These are phyloP conservation scores for Heterotilapia buettikoferi DNA, from an alignment of 2,113 vertebrate genomes.

Conservation along the genomic window DNA sequence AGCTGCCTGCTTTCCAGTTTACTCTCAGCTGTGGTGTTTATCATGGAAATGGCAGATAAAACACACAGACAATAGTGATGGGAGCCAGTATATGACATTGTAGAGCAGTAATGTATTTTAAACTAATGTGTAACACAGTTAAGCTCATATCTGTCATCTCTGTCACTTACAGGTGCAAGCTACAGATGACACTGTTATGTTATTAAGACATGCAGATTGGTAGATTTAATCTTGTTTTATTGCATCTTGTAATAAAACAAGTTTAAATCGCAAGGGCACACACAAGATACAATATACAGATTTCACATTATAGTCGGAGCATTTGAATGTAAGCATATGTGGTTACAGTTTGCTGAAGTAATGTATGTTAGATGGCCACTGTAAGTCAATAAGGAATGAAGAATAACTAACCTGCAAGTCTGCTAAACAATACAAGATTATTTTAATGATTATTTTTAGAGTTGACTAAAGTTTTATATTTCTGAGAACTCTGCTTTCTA, in stretches of 20 bases:
- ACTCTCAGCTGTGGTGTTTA: slow-evolving; percentile 21
- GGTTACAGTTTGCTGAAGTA: background rate
- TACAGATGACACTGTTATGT: background rate
- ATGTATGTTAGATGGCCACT: background rate
- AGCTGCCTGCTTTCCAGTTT: slow-evolving; percentile 22
- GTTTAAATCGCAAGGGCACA: background rate
- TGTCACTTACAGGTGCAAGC: background rate
- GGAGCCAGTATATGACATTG: background rate
- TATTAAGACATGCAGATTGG: background rate
- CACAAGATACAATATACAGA: background rate
- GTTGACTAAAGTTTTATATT: background rate
- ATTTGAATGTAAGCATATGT: background rate
- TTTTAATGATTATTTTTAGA: background rate
- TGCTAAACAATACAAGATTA: background rate
- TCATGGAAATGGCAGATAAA: slow-evolving; percentile 10
- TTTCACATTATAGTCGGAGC: background rate
- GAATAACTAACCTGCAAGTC: background rate
- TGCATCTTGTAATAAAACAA: background rate
- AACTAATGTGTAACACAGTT: background rate
- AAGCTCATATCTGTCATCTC: background rate
- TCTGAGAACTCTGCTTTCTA: background rate
- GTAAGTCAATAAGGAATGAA: background rate
- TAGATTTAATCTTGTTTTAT: background rate
- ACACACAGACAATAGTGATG: background rate
- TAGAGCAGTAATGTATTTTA: background rate